Evolutionary conservation across 2,888 invertebrate genomes (phyloP).

Genomic region (Actias luna): DNA sequence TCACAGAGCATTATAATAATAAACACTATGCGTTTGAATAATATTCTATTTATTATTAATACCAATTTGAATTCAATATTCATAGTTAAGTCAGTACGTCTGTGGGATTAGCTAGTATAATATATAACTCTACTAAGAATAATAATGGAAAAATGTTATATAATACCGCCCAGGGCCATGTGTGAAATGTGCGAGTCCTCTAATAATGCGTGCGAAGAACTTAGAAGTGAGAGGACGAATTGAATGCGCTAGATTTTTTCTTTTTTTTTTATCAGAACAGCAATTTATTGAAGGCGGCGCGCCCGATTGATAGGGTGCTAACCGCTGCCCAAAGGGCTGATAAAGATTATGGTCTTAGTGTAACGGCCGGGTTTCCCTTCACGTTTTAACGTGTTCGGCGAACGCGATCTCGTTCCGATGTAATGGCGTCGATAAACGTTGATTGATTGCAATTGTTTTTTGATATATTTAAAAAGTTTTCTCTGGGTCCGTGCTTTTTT

Average conservation of each 20-base stretch:
- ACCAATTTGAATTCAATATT: too few species aligned
- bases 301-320: conserved; percentile 63
- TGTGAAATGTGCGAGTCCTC: not conserved
- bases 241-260: conserved; percentile 42
- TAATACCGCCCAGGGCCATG: not conserved
- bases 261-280: conserved; percentile 53
- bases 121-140: not conserved
- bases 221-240: conserved; percentile 34
- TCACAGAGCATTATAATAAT: too few species aligned
- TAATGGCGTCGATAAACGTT: conserved; percentile 31
- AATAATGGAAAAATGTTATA: not conserved
- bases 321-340: conserved; percentile 55
- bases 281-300: conserved; percentile 55
- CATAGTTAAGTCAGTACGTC: too few species aligned
- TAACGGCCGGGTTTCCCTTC: conserved; percentile 32
- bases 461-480: not conserved
- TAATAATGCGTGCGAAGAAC: not conserved
- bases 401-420: conserved; percentile 14
- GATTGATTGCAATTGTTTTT: conserved; percentile 45
- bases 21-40: too few species aligned
- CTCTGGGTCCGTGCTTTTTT: not conserved
- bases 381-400: conserved; percentile 28
- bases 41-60: too few species aligned
- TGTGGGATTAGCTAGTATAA: too few species aligned
- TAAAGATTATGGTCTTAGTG: conserved; percentile 60